Percentiles rank a stretch among this genome's conserved stretches.
These are phyloP conservation scores for Ascaphus truei DNA, from an alignment of 2,113 vertebrate species.

Conservation along the genomic window DNA sequence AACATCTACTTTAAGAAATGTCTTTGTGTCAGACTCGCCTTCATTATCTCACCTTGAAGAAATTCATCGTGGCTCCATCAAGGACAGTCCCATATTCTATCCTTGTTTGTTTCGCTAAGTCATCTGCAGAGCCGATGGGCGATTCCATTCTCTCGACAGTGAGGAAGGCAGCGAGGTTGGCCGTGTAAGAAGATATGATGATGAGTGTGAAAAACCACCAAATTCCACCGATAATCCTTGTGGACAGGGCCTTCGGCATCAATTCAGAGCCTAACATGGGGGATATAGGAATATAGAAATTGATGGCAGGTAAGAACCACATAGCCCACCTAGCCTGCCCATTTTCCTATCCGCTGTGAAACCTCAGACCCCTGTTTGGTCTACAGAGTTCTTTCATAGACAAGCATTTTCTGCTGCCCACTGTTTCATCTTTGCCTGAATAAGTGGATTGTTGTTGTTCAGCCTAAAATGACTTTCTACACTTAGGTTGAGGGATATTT, in stretches of 20 bases:
- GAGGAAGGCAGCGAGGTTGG: conserved; percentile 94
- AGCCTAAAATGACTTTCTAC: not conserved
- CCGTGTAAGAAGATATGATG: conserved; percentile 97
- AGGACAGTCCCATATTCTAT: conserved; percentile 95
- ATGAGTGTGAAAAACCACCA: conserved; percentile 99
- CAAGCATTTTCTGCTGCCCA: too few relatives aligned
- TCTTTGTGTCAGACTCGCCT: too few relatives aligned
- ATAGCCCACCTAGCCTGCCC: too few relatives aligned
- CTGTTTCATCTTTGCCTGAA: too few relatives aligned
- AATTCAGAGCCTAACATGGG: conserved; percentile 82
- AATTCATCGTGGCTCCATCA: conserved; percentile 95
- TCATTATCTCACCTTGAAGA: conserved; percentile 98
- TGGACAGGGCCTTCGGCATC: conserved; percentile 98
- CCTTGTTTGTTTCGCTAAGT: conserved; percentile 96
- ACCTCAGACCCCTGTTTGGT: too few relatives aligned
- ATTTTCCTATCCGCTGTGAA: too few relatives aligned
- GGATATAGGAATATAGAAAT: not conserved
- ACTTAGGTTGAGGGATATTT: too few relatives aligned
- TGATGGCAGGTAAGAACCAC: too few relatives aligned
- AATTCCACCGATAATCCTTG: conserved; percentile 96
- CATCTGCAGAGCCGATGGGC: conserved; percentile 90
- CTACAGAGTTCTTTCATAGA: too few relatives aligned
- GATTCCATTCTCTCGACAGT: conserved; percentile 97
- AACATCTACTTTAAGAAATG: too few relatives aligned
- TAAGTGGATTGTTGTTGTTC: too few relatives aligned